Percentiles rank a stretch among this genome's conserved stretches.
These are phyloP conservation scores for Tragulus kanchil DNA, from an alignment of 2,113 vertebrate species.

Conservation along the genomic window DNA sequence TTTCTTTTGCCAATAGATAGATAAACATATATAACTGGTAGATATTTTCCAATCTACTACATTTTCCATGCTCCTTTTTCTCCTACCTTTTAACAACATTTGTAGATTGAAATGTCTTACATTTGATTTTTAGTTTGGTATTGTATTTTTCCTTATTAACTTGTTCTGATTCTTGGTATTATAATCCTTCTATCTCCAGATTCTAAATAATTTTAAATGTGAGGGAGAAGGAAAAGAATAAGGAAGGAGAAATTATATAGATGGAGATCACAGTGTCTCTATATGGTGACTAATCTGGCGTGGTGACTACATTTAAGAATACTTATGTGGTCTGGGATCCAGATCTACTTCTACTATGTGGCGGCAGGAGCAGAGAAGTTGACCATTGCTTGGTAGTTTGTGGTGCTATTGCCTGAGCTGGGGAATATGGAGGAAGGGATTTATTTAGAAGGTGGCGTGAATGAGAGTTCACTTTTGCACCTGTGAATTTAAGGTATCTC, in stretches of 20 bases:
- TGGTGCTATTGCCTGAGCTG: background rate
- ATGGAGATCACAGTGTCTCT: background rate
- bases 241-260: background rate
- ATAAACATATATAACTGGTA: background rate
- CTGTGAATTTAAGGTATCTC: background rate
- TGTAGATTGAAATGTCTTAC: background rate
- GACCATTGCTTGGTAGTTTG: background rate
- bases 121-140: background rate
- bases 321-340: background rate
- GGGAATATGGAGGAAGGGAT: background rate
- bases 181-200: background rate
- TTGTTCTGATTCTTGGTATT: background rate
- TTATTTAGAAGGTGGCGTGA: background rate
- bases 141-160: background rate
- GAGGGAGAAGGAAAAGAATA: background rate
- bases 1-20: background rate
- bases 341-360: background rate
- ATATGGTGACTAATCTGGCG: background rate
- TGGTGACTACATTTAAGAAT: background rate
- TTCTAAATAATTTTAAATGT: constrained; percentile 7
- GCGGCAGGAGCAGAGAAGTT: background rate
- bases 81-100: background rate
- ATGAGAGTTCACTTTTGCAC: background rate
- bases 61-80: background rate
- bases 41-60: background rate